These are phyloP conservation scores for Perizoma affinitatum DNA, from an alignment of 2,888 invertebrate species.

Conservation along the genomic window DNA sequence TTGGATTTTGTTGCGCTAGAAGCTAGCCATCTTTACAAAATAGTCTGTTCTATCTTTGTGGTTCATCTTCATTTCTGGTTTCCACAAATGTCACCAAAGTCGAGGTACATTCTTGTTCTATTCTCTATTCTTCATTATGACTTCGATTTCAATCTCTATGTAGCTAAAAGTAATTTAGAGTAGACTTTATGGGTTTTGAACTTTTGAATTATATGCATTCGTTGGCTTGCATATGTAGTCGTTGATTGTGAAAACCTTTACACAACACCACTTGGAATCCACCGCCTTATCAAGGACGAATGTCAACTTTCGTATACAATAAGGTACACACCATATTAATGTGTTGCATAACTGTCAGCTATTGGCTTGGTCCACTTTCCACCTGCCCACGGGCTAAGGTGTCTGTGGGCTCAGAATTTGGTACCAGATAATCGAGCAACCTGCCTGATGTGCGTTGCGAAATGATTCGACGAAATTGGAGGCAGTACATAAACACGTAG, in stretches of 20 bases:
- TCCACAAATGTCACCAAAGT: too few relatives aligned
- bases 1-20: too few relatives aligned
- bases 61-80: too few relatives aligned
- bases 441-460: conserved; percentile 67
- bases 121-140: too few relatives aligned
- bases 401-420: conserved; percentile 75
- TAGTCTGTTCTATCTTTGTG: too few relatives aligned
- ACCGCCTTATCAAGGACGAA: conserved; percentile 53
- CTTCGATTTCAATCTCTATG: too few relatives aligned
- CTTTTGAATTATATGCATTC: too few relatives aligned
- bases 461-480: conserved; percentile 59
- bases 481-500: conserved; percentile 57
- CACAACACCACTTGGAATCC: conserved; percentile 38
- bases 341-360: conserved; percentile 68
- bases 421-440: conserved; percentile 55
- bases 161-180: too few relatives aligned
- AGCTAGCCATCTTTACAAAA: too few relatives aligned
- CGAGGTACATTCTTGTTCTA: too few relatives aligned
- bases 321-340: conserved; percentile 68
- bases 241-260: conserved; percentile 20
- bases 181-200: too few relatives aligned
- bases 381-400: conserved; percentile 69
- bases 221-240: not conserved
- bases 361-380: conserved; percentile 71
- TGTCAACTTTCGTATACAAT: conserved; percentile 67